phyloP scores from a whole-genome alignment of 1,140 invertebrate species.

The Trissolcus basalis region DNA sequence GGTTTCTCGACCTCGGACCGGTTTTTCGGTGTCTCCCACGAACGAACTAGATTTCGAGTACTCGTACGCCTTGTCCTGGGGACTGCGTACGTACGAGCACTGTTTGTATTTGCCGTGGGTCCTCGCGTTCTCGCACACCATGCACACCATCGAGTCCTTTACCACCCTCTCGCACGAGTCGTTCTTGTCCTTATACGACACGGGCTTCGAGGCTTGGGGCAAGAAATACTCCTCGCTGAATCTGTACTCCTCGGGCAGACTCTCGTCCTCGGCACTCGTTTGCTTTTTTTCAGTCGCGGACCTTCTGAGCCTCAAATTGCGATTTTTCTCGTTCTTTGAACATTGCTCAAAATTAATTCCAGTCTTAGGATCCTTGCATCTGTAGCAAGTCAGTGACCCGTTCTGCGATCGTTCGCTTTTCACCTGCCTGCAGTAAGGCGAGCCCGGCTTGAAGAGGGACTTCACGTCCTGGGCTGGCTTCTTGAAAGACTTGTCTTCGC shows the following conservation, averaged over 20 bases:
- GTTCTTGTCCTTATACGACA: conserved; percentile 55
- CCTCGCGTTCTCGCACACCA: conserved; percentile 81
- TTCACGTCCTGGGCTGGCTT: conserved; percentile 58
- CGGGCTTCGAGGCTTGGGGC: conserved; percentile 50
- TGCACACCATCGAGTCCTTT: conserved; percentile 82
- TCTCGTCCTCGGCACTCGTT: conserved; percentile 79
- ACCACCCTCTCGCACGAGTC: conserved; percentile 79
- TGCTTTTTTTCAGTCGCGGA: conserved; percentile 8
- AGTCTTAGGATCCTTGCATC: conserved; percentile 74
- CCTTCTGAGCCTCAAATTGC: conserved; percentile 64
- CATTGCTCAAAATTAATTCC: conserved; percentile 76
- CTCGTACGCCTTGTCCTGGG: conserved; percentile 81
- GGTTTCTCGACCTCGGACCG: conserved; percentile 23
- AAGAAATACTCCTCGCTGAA: conserved; percentile 68
- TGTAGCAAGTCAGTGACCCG: conserved; percentile 76
- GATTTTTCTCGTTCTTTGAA: conserved; percentile 68
- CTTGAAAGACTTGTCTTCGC: conserved; percentile 63
- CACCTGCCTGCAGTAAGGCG: conserved; percentile 61
- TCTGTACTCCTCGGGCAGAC: conserved; percentile 69
- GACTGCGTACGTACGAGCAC: conserved; percentile 82
- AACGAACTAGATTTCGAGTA: conserved; percentile 69
- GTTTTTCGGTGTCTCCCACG: conserved; percentile 34
- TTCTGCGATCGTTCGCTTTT: conserved; percentile 13
- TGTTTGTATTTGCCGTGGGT: conserved; percentile 85
- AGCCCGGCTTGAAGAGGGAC: conserved; percentile 53